These are phyloP conservation scores for Graphium colonna DNA, from an alignment of 2,888 invertebrate species.

Conservation along the genomic window DNA sequence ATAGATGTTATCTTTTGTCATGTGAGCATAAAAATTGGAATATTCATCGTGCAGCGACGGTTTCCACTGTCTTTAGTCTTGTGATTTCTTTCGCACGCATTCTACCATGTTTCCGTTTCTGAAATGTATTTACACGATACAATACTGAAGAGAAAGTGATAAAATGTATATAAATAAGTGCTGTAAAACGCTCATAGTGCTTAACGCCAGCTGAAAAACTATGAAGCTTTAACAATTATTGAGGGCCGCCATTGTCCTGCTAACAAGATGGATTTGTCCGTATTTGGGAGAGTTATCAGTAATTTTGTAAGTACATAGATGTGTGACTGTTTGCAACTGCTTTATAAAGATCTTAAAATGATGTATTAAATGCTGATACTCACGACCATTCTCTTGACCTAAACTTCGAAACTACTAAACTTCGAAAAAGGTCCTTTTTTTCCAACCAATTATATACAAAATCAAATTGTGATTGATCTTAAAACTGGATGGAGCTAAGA, in stretches of 20 bases:
- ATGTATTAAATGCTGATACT: too few relatives aligned
- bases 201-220: neutral
- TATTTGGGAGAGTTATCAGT: constrained; percentile 63
- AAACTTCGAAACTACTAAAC: too few relatives aligned
- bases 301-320: constrained; percentile 72
- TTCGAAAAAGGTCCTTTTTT: too few relatives aligned
- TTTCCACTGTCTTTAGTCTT: constrained; percentile 52
- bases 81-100: constrained; percentile 59
- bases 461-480: too few relatives aligned
- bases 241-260: neutral
- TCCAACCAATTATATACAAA: too few relatives aligned
- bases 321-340: too few relatives aligned
- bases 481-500: too few relatives aligned
- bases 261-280: constrained; percentile 57
- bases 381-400: too few relatives aligned
- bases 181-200: neutral
- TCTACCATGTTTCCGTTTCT: constrained; percentile 36
- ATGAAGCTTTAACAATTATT: neutral
- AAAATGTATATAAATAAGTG: neutral
- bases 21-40: constrained; percentile 59
- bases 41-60: constrained; percentile 36
- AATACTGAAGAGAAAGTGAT: neutral
- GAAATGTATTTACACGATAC: neutral
- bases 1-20: constrained; percentile 52
- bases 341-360: too few relatives aligned